phyloP scores from a whole-genome alignment of 2,113 vertebrate species.

The Solenodon paradoxus region DNA sequence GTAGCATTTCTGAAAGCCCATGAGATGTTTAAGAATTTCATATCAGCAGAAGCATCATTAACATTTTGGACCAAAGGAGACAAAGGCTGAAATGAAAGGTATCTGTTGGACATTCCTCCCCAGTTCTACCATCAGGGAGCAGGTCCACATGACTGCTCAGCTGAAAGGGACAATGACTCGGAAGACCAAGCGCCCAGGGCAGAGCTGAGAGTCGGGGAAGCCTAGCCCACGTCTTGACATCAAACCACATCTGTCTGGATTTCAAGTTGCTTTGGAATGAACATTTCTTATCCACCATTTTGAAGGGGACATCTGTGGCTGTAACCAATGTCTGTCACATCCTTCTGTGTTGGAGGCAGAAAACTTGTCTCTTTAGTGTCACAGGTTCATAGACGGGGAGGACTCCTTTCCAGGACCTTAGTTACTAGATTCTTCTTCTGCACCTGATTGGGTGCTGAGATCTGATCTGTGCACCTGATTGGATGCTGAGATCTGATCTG shows the following conservation, averaged over 20 bases:
- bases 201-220: neutral
- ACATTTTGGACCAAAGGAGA: neutral
- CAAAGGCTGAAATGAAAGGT: neutral
- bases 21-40: neutral
- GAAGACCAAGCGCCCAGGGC: neutral
- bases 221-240: fast-evolving
- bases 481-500: too few relatives aligned
- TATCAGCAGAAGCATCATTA: neutral
- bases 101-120: neutral
- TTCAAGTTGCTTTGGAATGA: neutral
- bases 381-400: fast-evolving
- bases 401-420: too few relatives aligned
- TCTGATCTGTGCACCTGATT: neutral
- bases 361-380: neutral
- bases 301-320: neutral
- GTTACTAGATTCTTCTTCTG: too few relatives aligned
- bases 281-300: neutral
- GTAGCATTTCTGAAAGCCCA: fast-evolving
- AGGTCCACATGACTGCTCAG: neutral
- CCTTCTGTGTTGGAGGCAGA: neutral
- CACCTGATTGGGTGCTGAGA: neutral
- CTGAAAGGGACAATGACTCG: neutral
- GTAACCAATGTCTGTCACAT: fast-evolving
- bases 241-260: neutral
- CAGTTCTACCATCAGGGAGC: neutral